Evolutionary conservation across 2,888 invertebrate species (phyloP).

Genomic region (Drosophila leonis): DNA sequence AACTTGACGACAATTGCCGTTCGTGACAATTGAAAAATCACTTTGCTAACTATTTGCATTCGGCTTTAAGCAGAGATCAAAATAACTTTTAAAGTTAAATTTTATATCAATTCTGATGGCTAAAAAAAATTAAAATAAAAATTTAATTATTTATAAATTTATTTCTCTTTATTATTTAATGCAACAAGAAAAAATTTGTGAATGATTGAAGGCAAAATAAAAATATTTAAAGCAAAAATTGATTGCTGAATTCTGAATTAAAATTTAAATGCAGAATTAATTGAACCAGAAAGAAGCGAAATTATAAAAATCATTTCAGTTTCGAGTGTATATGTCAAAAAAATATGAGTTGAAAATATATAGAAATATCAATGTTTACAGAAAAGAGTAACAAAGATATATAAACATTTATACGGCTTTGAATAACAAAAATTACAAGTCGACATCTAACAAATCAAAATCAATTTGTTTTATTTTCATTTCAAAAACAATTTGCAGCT

Average conservation of each 20-base stretch:
- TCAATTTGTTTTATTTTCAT: not conserved
- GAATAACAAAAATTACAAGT: not conserved
- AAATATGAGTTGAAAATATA: not conserved
- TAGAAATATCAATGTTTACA: not conserved
- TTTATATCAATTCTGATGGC: not conserved
- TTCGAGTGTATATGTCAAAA: not conserved
- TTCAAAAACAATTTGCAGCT: not conserved
- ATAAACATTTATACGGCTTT: not conserved
- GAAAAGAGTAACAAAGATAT: not conserved
- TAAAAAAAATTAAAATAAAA: not conserved
- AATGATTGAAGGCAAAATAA: not conserved
- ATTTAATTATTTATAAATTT: not conserved
- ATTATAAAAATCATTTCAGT: not conserved
- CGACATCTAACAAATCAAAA: not conserved
- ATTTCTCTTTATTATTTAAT: not conserved
- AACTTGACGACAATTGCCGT: conserved; percentile 7
- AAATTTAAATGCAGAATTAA: not conserved
- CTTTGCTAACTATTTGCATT: not conserved
- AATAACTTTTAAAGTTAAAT: not conserved
- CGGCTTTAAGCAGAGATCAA: not conserved
- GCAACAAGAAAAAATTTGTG: not conserved
- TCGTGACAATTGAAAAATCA: conserved; percentile 27
- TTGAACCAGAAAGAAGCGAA: not conserved
- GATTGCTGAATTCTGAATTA: not conserved
- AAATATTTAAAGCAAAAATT: not conserved